Base-by-base conservation (phyloP, 35 echinoderm and acorn worm genomes). In the Ophioderma brevispina region DNA sequence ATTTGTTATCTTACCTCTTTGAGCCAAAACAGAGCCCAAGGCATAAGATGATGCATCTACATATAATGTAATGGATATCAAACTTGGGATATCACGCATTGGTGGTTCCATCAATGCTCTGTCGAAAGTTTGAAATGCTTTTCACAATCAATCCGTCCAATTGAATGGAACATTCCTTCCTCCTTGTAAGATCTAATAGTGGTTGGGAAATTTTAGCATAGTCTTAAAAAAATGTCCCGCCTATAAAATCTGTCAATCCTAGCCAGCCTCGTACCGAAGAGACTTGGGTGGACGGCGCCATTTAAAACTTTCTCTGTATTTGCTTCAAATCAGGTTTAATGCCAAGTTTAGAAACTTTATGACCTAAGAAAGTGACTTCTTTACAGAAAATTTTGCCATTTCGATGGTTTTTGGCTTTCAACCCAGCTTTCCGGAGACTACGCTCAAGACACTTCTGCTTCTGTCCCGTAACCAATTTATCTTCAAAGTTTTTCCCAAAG, bases 351-450 rank as follows among this genome's bases (percentile, higher is more conserved):
- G 88, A 90, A 0, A 94, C 84, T 31, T 90, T 75, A 40, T 94
- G 88, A 19, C 93, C 93, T 31, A 94, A 64, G 33, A 87, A 94
- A 0, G 83, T 81, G 11, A 94, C 90, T 37, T 81, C 55, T 13
- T 40, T 1, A n/a, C 34, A 32, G 55, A 75, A 89, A 23, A 89
- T 38, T 14, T 81, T 13, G 39, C n/a, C 87, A 89, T 37, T 89
- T 89, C n/a, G 81, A 36, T 0, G 87, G 87, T n/a, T n/a, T 1
- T 79, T 41, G 0, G 82, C 21, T 50, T 89, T 89, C 6, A 89
- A 79, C 15, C 43, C 43, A 31, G 87, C 87, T 2, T 78, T 11
- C 15, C 87, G 31, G 0, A 89, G 31, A n/a, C n/a, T n/a, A 17
- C 87, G 87, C 0, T n/a, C 79, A 63, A 89, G 70, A n/a, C n/a